Base-by-base conservation (phyloP, 1,140 invertebrate genomes). In the Oscheius sp. region DNA sequence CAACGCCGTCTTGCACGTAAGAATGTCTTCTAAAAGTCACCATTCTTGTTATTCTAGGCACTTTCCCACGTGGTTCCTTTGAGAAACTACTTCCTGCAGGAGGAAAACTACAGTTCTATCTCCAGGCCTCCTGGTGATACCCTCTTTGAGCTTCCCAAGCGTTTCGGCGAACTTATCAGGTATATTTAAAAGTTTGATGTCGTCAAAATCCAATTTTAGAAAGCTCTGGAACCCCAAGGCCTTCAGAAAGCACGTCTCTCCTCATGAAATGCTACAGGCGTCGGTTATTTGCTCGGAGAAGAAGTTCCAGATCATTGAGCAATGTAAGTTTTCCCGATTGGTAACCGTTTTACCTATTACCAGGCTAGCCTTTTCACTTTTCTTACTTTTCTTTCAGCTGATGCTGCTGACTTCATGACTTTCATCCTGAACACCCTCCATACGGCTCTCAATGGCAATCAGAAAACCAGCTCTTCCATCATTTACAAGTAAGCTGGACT, bases 151-250 rank as follows among this genome's bases (percentile, higher is more conserved):
- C 84, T 99, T 28, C 93, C 96, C 0, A 93, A 97, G 85, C 88
- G 97, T 63, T 99, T 98, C 87, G 97, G 96, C 1, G 97, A 99
- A 85, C 87, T 99, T 7, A 90, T 99, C 29, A 35, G 38, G 38
- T 42, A n/a, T 10, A 42, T 42, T 42, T 42, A 42, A n/a, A 42
- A 42, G 38, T n/a, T 10, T 42, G 10, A n/a, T 42, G 10, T 42
- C 10, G n/a, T 10, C 10, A 10, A n/a, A 10, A 10, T n/a, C n/a
- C n/a, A 42, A 10, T 10, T 42, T 42, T 42, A 59, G 97, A 3
- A 99, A 99, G 86, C 87, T 99, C 76, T 99, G 97, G 97, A 99
- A 99, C 87, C 95, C 95, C 0, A 87, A 94, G 68, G 98, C 98
- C 84, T 99, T 99, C 83, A 99, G 99, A 87, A 93, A 95, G 2